These are phyloP conservation scores for Ganaspis brasiliensis DNA, from an alignment of 2,888 invertebrate genomes.

Conservation along the genomic window DNA sequence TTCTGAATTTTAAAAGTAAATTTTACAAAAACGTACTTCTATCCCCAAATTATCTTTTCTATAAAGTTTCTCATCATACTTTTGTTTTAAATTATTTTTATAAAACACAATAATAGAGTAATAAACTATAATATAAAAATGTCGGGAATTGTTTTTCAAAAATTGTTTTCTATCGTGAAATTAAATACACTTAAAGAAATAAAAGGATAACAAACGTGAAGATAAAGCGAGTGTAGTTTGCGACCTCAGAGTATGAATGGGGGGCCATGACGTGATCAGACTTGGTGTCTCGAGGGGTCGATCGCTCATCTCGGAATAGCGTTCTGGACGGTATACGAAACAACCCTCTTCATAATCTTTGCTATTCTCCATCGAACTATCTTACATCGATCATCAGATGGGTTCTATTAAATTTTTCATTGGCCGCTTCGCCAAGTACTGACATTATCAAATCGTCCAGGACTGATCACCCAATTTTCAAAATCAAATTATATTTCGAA, in stretches of 20 bases:
- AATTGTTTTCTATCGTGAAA: neutral
- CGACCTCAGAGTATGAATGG: conserved; percentile 56
- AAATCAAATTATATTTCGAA: conserved; percentile 22
- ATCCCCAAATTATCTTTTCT: no score
- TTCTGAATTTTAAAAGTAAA: no score
- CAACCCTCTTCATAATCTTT: conserved; percentile 74
- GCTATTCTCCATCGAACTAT: conserved; percentile 73
- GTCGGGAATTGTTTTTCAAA: neutral
- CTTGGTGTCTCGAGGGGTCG: conserved; percentile 74
- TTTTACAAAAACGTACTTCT: no score
- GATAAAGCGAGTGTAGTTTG: conserved; percentile 70
- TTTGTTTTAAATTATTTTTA: no score
- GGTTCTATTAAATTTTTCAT: conserved; percentile 74
- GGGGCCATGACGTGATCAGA: conserved; percentile 69
- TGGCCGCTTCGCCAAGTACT: conserved; percentile 47
- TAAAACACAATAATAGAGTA: no score
- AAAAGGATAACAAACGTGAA: conserved; percentile 47
- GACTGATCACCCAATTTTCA: conserved; percentile 28
- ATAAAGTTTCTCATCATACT: no score
- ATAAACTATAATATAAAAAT: no score
- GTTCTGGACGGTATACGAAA: conserved; percentile 65
- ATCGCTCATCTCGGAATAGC: conserved; percentile 76
- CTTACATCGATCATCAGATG: conserved; percentile 76
- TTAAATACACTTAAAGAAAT: neutral
- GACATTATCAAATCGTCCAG: conserved; percentile 36